Conservation (phyloP, 2,797 vertebrate genomes). For the Gymnoscopelus microlampas region DNA sequence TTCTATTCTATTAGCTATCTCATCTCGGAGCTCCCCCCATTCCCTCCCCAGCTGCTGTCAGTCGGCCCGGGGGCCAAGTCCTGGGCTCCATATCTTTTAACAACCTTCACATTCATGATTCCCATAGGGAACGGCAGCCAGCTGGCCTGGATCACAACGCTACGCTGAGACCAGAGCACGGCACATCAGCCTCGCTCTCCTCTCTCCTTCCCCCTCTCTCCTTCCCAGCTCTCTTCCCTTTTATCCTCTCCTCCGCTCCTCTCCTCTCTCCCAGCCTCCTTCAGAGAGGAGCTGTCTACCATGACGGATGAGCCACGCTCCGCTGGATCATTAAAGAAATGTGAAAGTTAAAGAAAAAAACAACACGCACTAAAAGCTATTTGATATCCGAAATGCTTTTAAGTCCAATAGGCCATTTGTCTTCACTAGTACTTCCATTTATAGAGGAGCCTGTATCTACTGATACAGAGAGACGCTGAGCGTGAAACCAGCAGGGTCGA, state of each 20-base stretch:
- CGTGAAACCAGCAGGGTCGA: conserved; percentile 56
- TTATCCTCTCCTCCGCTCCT: conserved; percentile 1
- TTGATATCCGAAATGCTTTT: conserved; percentile 13
- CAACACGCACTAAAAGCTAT: not conserved
- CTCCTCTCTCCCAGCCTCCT: conserved; percentile 58
- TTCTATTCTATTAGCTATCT: not conserved
- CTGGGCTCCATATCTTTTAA: conserved; percentile 86
- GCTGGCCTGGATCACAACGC: conserved; percentile 83
- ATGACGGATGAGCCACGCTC: conserved; percentile 36
- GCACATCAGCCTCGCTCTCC: conserved; percentile 73
- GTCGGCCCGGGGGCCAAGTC: conserved; percentile 82
- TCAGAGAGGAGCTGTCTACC: conserved; percentile 59
- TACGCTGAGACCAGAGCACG: conserved; percentile 75
- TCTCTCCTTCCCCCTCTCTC: conserved; percentile 58
- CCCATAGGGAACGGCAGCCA: conserved; percentile 85
- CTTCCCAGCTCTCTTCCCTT: not conserved
- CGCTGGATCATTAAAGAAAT: conserved; percentile 49
- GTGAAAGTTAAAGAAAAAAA: conserved; percentile 21
- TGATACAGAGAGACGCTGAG: conserved; percentile 22
- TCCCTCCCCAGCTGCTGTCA: conserved; percentile 87
- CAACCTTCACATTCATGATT: conserved; percentile 86
- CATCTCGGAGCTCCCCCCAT: conserved; percentile 66
- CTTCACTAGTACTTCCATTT: conserved; percentile 22
- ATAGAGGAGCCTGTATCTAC: not conserved
- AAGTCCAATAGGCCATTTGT: not conserved